These are phyloP conservation scores for Pocota personata DNA, from an alignment of 2,888 invertebrate genomes.

Conservation along the genomic window DNA sequence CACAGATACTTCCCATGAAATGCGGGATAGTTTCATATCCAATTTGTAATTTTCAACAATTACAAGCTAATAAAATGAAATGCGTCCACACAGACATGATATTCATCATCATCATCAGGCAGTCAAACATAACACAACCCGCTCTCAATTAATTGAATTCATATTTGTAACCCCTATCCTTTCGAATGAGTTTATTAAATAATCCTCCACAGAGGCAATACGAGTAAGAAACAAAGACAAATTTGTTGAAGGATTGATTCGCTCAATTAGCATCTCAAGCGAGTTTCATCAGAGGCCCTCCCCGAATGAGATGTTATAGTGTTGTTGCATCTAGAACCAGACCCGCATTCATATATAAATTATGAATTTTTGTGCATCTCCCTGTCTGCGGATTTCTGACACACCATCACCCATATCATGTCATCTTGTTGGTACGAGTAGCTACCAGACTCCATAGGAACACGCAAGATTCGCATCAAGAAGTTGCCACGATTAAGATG, in stretches of 20 bases:
- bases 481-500: conserved; percentile 43
- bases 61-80: conserved; percentile 60
- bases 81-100: conserved; percentile 37
- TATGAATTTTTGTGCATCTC: conserved; percentile 54
- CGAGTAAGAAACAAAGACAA: conserved; percentile 31
- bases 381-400: conserved; percentile 56
- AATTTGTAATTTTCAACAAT: conserved; percentile 56
- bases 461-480: conserved; percentile 67
- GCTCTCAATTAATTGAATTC: conserved; percentile 56
- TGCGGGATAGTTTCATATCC: conserved; percentile 60
- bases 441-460: conserved; percentile 20
- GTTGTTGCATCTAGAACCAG: neutral
- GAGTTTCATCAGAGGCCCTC: neutral
- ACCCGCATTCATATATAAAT: conserved; percentile 63
- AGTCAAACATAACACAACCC: conserved; percentile 13
- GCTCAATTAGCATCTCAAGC: conserved; percentile 63
- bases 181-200: conserved; percentile 48
- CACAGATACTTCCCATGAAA: neutral
- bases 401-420: conserved; percentile 62
- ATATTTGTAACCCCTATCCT: conserved; percentile 64
- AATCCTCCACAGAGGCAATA: conserved; percentile 20
- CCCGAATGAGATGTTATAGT: conserved; percentile 39
- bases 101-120: conserved; percentile 35
- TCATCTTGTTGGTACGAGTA: conserved; percentile 40
- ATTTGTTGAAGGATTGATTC: conserved; percentile 62